Evolutionary conservation across 2,797 vertebrate genomes (phyloP), one percentile per base, ranked within the genome.

Genomic region (Acrossocheilus fasciatus): DNA sequence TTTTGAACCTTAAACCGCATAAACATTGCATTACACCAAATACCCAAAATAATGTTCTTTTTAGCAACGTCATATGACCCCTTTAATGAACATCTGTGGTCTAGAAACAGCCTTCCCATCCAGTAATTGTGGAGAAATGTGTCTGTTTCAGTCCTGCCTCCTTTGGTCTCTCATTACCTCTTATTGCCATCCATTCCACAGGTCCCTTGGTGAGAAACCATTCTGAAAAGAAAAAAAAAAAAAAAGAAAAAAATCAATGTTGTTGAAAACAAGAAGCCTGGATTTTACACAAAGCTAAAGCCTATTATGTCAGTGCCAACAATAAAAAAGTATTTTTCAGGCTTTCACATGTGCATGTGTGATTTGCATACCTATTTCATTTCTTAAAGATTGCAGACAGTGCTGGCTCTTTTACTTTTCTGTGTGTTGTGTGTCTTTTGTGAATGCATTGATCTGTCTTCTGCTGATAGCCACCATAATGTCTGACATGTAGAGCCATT

Each of bases 141-240:
- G 18, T 41, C 54, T 34, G 78, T 72, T 76, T 74, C 34, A 54
- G 66, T 84, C 66, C 30, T 41, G 6, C 52, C 62, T 54, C 20
- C 66, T 73, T 74, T 54, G 23, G 54, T 47, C 72, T 85, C 66
- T 78, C 79, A 73, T 88, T 88, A 73, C 30, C 34, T 82, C 80
- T 54, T 82, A 82, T 76, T 82, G 72, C 59, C 23, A 47, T 45
- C 50, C 26, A n/a, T 75, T 83, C 26, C 73, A 43, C 50, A 47
- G 73, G 39, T 83, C 62, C 54, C 73, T 34, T 54, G 50, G 20
- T 69, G 50, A 82, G 36, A 74, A 36, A n/a, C 70, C 73, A 18
- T 76, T 76, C 57, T n/a, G 20, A 23, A 20, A 64, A 50, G 30
- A 66, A 79, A 79, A 85, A 57, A 4, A 1, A 1, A 34, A n/a